Base-by-base conservation (phyloP, 37 sponge, comb jelly and placozoan genomes). In the Halisarca cf. caerulea region DNA sequence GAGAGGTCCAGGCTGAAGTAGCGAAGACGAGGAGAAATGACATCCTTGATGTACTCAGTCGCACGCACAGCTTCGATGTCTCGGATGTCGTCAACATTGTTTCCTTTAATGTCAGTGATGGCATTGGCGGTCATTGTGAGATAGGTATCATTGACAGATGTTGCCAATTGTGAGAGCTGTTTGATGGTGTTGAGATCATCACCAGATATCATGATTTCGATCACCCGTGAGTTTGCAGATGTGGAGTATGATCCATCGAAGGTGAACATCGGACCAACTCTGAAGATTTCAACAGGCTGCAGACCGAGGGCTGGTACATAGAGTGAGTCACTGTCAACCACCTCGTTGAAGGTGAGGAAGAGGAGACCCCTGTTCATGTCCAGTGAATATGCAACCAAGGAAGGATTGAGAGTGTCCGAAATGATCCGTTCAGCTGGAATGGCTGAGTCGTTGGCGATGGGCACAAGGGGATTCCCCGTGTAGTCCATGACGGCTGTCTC, bases 171-270 rank as follows among this genome's bases (percentile, higher is more conserved):
- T 23, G 80, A 35, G 17, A 88, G 59, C 39, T 86, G 79, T 58
- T 96, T 96, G 2, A 96, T 78, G 14, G 86, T 73, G 66, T 93
- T 94, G 18, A 89, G 68, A 66, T 96, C 97, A n/a, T 87, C 83
- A 9, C 58, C 43, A 33, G 88, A 88, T 2, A 96, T 47, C 30
- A 82, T 27, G n/a, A 96, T 77, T 4, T 59, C 59, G 32, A 96
- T 85, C 8, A 77, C 37, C 20, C 84, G 61, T 15, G 88, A 84
- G 66, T 87, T 80, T 0, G 69, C 27, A 2, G 83, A 40, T 15
- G 41, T 11, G 5, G 90, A 87, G 39, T 59, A 37, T 20, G 88
- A 69, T 2, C 39, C 32, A 25, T 61, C 45, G 18, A 93, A 82
- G 0, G 59, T 58, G 62, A 78, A 78, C 20, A 73, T 33, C 27